Evolutionary conservation across 2,113 vertebrate genomes (phyloP), one percentile per base, ranked within the genome.

Genomic region (Heliornis fulica): DNA sequence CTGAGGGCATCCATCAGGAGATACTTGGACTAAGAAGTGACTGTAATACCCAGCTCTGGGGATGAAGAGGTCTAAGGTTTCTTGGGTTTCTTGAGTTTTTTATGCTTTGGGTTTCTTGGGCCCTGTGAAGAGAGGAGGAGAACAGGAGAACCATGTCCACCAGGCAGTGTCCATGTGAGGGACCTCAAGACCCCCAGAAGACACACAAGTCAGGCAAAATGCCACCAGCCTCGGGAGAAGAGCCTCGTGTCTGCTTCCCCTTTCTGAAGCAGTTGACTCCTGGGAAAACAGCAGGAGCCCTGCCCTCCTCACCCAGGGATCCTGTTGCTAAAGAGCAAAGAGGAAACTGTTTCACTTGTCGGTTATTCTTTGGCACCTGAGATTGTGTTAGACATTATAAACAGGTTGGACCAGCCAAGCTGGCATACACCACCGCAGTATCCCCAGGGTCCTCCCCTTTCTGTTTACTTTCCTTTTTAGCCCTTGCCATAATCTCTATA

Each of bases 361-460:
- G 3, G 90, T 91, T 90, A 92, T 77, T 93, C 84, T 83, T 96
- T 96, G 93, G 94, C 93, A 96, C 76, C 85, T 64, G 38, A 80
- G 92, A 83, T 74, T 65, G 82, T 83, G 68, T 94, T 90, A 92
- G 79, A 74, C 82, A 48, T 57, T 87, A 85, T 54, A 86, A 96
- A 95, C 96, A 93, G 94, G 95, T 96, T 0, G 0, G 92, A 95
- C 94, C 79, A 92, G 94, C 85, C 87, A 88, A 86, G 82, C 85
- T 94, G 92, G 93, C 87, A 59, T 71, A 74, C 50, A 78, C 41
- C 46, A 80, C 93, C 2, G 0, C 0, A 0, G 46, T 90, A 87
- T 94, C 95, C 94, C 79, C 95, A 77, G 93, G 93, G 87, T 96
- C 78, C 75, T 94, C 93, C 54, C 46, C 84, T 76, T 84, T 91